A percentile compares a stretch with the other conserved stretches of the same genome.
Conservation (phyloP, 2,113 vertebrate genomes). For the Periophthalmodon schlosseri region DNA sequence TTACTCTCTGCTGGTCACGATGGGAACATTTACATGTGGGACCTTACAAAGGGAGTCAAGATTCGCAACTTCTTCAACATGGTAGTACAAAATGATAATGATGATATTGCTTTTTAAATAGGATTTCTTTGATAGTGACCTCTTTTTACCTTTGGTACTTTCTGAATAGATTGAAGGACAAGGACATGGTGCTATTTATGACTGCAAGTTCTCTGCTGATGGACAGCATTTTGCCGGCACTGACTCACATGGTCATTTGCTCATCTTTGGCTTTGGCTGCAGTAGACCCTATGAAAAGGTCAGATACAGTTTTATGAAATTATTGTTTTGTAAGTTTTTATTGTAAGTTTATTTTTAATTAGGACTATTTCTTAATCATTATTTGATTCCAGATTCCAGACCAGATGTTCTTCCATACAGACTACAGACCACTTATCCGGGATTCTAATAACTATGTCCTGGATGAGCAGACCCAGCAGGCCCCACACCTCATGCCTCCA, state of each 20-base stretch:
- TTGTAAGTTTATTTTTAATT: not conserved
- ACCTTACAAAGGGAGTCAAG: conserved; percentile 91
- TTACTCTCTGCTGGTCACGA: conserved; percentile 96
- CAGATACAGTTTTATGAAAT: not conserved
- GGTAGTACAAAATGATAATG: conserved; percentile 75
- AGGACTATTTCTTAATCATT: not conserved
- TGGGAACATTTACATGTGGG: conserved; percentile 97
- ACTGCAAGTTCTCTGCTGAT: conserved; percentile 97
- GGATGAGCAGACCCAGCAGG: conserved; percentile 98
- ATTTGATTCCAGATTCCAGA: conserved; percentile 86
- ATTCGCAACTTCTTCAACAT: conserved; percentile 99
- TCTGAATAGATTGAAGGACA: conserved; percentile 93
- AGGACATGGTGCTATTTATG: conserved; percentile 96
- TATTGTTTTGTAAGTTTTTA: no score
- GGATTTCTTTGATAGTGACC: not conserved
- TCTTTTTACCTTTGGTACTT: not conserved
- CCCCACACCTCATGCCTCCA: conserved; percentile 98
- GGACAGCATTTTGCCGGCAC: conserved; percentile 98
- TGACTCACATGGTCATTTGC: conserved; percentile 95
- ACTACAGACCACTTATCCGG: conserved; percentile 96
- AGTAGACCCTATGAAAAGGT: conserved; percentile 95
- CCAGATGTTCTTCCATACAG: conserved; percentile 99
- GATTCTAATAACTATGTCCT: conserved; percentile 97
- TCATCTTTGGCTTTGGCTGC: conserved; percentile 97
- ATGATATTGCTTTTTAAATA: not conserved